phyloP scores from a whole-genome alignment of 2,888 invertebrate species.

The Cheiracanthium punctorium region DNA sequence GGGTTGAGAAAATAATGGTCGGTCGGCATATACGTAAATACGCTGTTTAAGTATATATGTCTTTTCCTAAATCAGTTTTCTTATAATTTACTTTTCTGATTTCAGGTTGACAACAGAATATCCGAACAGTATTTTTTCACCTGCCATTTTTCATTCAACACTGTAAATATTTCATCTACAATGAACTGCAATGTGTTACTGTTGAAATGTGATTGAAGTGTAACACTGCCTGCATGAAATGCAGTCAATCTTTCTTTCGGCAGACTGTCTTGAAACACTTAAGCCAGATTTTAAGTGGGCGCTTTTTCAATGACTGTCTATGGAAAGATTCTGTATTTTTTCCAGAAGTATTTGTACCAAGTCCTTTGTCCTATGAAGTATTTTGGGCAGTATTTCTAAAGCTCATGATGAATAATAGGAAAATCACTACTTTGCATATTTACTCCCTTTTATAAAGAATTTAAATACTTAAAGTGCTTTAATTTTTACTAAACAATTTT shows the following conservation, averaged over 20 bases:
- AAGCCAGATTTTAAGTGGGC: background rate
- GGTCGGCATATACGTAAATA: no score
- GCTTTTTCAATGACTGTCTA: background rate
- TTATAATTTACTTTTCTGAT: background rate
- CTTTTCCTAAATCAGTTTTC: no score
- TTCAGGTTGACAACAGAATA: background rate
- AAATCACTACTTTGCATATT: no score
- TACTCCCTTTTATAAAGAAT: no score
- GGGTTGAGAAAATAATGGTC: no score
- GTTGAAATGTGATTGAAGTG: background rate
- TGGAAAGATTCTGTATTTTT: background rate
- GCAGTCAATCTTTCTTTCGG: no score
- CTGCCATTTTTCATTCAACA: background rate
- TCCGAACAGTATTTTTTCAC: background rate
- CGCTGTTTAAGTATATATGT: no score
- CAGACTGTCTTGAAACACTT: background rate
- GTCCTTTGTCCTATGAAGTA: background rate
- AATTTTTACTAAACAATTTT: no score
- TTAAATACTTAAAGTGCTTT: no score
- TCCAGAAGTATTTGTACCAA: background rate
- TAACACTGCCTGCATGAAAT: constrained; percentile 3
- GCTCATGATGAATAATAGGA: no score
- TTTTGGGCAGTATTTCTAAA: background rate
- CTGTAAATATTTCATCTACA: background rate
- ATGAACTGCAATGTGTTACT: background rate